phyloP scores from a whole-genome alignment of 2,113 vertebrate species.

The Centropristis striata region DNA sequence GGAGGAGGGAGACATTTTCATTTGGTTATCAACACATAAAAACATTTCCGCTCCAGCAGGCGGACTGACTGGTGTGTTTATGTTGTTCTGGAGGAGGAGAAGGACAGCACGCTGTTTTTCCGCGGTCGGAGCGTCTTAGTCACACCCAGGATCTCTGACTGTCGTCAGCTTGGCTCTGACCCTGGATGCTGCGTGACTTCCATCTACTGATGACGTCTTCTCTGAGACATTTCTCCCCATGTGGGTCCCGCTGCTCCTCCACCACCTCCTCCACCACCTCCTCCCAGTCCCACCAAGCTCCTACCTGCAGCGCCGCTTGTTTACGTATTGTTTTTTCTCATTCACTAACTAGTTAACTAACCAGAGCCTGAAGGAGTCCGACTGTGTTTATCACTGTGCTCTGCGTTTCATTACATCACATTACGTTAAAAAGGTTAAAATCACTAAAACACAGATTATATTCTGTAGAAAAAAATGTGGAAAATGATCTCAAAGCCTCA shows the following conservation, averaged over 20 bases:
- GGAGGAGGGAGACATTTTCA: slow-evolving; percentile 37
- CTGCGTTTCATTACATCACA: too few species aligned
- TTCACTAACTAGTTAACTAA: too few species aligned
- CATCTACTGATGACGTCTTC: slow-evolving; percentile 65
- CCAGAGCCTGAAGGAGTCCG: too few species aligned
- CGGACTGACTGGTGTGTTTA: slow-evolving; percentile 55
- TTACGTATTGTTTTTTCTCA: too few species aligned
- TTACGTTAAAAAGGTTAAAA: too few species aligned
- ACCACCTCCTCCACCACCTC: too few species aligned
- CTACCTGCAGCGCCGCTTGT: slow-evolving; percentile 19
- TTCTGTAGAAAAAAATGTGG: too few species aligned
- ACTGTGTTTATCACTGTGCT: too few species aligned
- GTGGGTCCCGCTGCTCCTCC: too few species aligned
- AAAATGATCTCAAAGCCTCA: too few species aligned
- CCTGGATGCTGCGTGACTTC: slow-evolving; percentile 75
- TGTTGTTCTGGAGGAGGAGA: slow-evolving; percentile 69
- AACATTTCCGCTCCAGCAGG: slow-evolving; percentile 61
- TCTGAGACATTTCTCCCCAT: slow-evolving; percentile 67
- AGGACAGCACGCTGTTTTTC: slow-evolving; percentile 56
- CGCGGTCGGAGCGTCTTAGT: slow-evolving; percentile 69
- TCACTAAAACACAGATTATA: too few species aligned
- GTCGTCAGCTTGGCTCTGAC: slow-evolving; percentile 75
- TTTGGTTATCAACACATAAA: slow-evolving; percentile 59
- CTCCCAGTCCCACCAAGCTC: slow-evolving; percentile 7
- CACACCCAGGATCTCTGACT: slow-evolving; percentile 70